phyloP scores from a whole-genome alignment of 2,113 vertebrate genomes.

The Brevimyrus niger region DNA sequence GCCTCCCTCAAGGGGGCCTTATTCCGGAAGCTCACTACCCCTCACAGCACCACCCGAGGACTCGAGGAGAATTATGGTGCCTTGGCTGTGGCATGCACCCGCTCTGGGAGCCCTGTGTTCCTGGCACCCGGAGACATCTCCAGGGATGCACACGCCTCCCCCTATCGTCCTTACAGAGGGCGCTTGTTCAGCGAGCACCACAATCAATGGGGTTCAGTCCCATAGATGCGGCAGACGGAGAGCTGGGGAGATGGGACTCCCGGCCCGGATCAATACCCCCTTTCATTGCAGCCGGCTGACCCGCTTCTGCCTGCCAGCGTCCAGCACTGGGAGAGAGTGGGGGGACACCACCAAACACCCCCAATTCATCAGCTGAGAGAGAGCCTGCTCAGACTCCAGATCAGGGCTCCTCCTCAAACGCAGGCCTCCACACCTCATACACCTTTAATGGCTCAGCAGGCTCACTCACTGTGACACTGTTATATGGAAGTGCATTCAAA shows the following conservation, averaged over 20 bases:
- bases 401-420: not conserved
- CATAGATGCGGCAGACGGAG: slow-evolving; percentile 60
- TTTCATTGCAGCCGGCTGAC: slow-evolving; percentile 50
- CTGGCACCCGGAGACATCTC: slow-evolving; percentile 14
- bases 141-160: not conserved
- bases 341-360: slow-evolving; percentile 38
- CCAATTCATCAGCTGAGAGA: slow-evolving; percentile 10
- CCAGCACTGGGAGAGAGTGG: slow-evolving; percentile 26
- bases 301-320: slow-evolving; percentile 48
- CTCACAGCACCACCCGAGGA: not conserved
- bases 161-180: slow-evolving; percentile 32
- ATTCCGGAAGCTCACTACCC: not conserved
- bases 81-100: not conserved
- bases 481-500: not conserved
- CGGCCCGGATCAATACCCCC: slow-evolving; percentile 58
- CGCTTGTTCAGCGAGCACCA: slow-evolving; percentile 31
- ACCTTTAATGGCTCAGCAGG: not conserved
- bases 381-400: not conserved
- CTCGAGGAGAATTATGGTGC: not conserved
- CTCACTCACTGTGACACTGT: not conserved
- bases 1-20: not conserved
- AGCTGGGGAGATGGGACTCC: slow-evolving; percentile 51
- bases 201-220: slow-evolving; percentile 59
- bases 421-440: not conserved
- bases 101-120: not conserved